Evolutionary conservation across 1,140 invertebrate genomes (phyloP).

Genomic region (Sarcophaga bullata): DNA sequence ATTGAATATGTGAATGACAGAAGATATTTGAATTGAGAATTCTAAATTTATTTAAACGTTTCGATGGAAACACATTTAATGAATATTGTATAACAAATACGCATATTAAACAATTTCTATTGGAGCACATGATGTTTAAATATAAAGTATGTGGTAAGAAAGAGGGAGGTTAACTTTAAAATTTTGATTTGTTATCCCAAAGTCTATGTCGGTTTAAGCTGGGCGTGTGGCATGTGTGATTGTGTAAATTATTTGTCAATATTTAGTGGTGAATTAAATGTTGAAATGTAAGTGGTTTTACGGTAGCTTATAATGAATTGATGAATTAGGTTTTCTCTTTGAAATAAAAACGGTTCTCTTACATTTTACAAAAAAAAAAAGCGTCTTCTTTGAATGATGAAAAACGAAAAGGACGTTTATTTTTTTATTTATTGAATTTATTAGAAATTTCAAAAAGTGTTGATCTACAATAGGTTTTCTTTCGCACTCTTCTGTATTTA

Average conservation of each 20-base stretch:
- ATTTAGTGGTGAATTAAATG: neutral
- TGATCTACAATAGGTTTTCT: no score
- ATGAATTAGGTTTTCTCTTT: constrained; percentile 20
- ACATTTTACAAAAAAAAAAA: neutral
- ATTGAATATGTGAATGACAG: neutral
- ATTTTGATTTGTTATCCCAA: neutral
- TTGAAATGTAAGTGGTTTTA: neutral
- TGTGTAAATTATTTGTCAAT: neutral
- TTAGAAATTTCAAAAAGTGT: constrained; percentile 13
- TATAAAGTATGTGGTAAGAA: neutral
- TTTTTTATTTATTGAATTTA: neutral
- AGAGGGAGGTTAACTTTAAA: neutral
- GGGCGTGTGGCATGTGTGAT: neutral
- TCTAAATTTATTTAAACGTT: neutral
- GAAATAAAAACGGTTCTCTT: neutral
- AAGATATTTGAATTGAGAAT: neutral
- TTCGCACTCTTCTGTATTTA: no score
- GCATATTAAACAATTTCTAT: neutral
- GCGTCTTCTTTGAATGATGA: neutral
- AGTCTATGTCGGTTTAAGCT: neutral
- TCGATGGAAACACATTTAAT: constrained; percentile 15
- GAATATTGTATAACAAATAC: neutral
- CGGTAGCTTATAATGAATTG: neutral
- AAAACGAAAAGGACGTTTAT: neutral
- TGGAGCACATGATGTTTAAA: constrained; percentile 9